These are phyloP conservation scores for Bombus confusus DNA, from an alignment of 1,140 invertebrate species.

Conservation along the genomic window DNA sequence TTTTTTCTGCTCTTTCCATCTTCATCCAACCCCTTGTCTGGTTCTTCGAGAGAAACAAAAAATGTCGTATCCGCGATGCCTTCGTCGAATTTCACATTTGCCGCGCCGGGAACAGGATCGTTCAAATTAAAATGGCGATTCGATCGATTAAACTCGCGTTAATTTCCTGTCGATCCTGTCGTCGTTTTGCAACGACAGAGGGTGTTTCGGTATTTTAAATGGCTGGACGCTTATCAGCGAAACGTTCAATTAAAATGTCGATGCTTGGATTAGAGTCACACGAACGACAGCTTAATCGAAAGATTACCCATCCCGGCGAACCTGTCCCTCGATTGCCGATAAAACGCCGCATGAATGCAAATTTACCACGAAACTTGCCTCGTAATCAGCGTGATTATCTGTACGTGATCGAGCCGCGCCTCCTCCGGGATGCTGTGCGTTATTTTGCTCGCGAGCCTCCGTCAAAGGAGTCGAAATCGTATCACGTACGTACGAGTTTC, in stretches of 20 bases:
- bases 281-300: conserved; percentile 37
- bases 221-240: conserved; percentile 8
- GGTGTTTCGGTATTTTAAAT: conserved; percentile 27
- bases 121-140: background rate
- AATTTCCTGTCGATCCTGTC: conserved; percentile 19
- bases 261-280: conserved; percentile 33
- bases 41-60: conserved; percentile 14
- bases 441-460: background rate
- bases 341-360: conserved; percentile 41
- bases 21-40: background rate
- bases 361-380: conserved; percentile 42
- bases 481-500: background rate
- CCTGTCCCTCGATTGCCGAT: conserved; percentile 21
- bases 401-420: background rate
- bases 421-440: background rate
- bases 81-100: background rate
- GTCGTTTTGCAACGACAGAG: background rate
- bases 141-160: conserved; percentile 21
- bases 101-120: background rate
- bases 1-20: background rate
- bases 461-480: conserved; percentile 29
- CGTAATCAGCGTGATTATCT: conserved; percentile 45
- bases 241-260: conserved; percentile 40
- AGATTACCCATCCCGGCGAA: conserved; percentile 25
- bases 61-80: background rate